Base-by-base conservation (phyloP, 2,888 invertebrate genomes). In the Sesia bembeciformis region DNA sequence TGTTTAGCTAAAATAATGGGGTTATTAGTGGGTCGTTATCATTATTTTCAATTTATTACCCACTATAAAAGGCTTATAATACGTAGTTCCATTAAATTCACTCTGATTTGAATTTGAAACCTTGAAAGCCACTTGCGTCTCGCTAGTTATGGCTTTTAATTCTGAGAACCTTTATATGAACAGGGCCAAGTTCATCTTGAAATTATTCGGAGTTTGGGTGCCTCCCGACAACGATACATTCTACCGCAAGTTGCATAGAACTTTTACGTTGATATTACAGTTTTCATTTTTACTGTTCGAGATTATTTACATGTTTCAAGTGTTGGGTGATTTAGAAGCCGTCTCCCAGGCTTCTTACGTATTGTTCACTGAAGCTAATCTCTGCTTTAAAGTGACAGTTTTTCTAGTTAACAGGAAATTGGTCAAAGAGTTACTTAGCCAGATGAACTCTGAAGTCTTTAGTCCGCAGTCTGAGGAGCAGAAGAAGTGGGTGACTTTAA, bases 261-360 rank as follows among this genome's bases (percentile, higher is more conserved):
- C 56, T 3, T 75, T 82, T 46, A 86, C 81, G 78, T 66, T 88
- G 52, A 56, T 62, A 0, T 54, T 83, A 39, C 87, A 87, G 53
- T 82, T 78, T 59, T 60, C 78, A 52, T 87, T 88, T 64, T 59
- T 87, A 39, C 53, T 81, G 40, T 87, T 86, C 57, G 86, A 88
- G 74, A 64, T 73, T 0, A 71, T 86, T 57, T 84, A 80, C 57
- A 83, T 86, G 8, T 51, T 76, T 4, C 74, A 81, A 63, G 83
- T 84, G 2, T 84, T 83, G 82, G 86, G 87, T 0, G 82, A 87
- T 46, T 64, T 86, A 49, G 86, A 81, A 40, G 84, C 83, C 1
- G 78, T 87, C 0, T 84, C 80, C 0, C 80, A 87, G 55, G 81
- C 86, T 0, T 84, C 76, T 0, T 84, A 86, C 46, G 53, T 89